Conservation (phyloP, 2,888 invertebrate genomes). For the Chironomus tentans region DNA sequence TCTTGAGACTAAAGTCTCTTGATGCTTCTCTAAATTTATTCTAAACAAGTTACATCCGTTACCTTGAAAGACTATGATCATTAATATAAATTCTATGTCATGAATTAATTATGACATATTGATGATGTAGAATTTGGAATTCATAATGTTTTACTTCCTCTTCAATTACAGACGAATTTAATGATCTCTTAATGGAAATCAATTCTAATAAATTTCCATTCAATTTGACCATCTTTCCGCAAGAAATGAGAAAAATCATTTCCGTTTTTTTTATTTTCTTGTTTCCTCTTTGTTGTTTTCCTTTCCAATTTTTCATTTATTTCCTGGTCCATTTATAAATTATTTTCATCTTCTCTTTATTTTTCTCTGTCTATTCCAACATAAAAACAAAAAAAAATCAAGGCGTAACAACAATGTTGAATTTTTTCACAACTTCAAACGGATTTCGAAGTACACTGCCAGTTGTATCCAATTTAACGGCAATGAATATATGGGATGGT, state of each 20-base stretch:
- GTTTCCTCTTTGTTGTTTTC: background rate
- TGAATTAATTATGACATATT: no score
- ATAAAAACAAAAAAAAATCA: background rate
- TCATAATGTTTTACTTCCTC: no score
- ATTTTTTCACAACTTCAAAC: conserved; percentile 93
- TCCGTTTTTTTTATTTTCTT: background rate
- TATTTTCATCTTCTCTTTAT: background rate
- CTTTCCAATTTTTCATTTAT: conserved; percentile 14
- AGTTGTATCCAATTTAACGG: conserved; percentile 86
- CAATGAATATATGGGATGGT: conserved; percentile 96
- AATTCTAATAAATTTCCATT: background rate
- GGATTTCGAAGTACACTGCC: conserved; percentile 86
- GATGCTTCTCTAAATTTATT: no score
- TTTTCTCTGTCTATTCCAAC: background rate
- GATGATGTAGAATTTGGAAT: no score
- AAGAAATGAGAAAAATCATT: background rate
- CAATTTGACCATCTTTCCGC: background rate
- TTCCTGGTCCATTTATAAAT: conserved; percentile 12
- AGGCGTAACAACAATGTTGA: conserved; percentile 97
- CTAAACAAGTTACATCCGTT: no score
- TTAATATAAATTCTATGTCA: no score
- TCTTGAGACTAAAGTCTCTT: no score
- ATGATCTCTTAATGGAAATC: background rate
- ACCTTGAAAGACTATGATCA: no score
- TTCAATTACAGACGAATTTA: no score